Base-by-base conservation (phyloP, 2,888 invertebrate genomes). In the Teleiodes luculella region DNA sequence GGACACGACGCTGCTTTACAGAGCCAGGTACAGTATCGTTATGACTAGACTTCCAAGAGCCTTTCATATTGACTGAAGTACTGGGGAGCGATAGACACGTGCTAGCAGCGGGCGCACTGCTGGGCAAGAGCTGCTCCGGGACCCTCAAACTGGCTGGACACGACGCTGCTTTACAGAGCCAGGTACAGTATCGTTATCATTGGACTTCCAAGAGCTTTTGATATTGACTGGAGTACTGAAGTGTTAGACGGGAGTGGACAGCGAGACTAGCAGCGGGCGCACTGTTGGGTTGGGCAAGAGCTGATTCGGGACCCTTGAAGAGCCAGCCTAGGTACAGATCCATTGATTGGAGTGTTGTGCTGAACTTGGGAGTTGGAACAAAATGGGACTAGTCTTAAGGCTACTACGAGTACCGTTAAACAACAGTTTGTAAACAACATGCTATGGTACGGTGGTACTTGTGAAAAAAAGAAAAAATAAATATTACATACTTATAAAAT, bases 61-160 rank as follows among this genome's bases (percentile, higher is more conserved):
- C 92, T 0, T 92, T 56, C 88, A n/a, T 90, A 0, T 89, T 92
- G 74, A 62, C 74, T 0, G 90, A 90, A 2, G 87, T 90, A 37
- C 66, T 89, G 41, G 94, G 94, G 0, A 91, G 92, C 90, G 90
- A 94, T 52, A 90, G 95, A 53, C 93, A 97, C 80, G 94, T 95
- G 62, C 83, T 96, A 11, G 95, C 94, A 66, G 95, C 95, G 8
- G 97, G 96, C 1, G 91, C 93, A 41, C 70, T 94, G 60, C 81
- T 92, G 6, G 96, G 96, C 56, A 97, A 96, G 85, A 95, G 97
- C 58, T 98, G 98, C 68, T 94, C 95, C 68, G 96, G 95, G 0
- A 93, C 97, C 0, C 84, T 98, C 51, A 94, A 95, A 78, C 88
- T 98, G 57, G 97, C 97, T 2, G 95, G 95, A 1, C 97, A 96